Evolutionary conservation across 2,113 vertebrate species (phyloP), one percentile per base, ranked within the genome.

Genomic region (Gadus chalcogrammus): DNA sequence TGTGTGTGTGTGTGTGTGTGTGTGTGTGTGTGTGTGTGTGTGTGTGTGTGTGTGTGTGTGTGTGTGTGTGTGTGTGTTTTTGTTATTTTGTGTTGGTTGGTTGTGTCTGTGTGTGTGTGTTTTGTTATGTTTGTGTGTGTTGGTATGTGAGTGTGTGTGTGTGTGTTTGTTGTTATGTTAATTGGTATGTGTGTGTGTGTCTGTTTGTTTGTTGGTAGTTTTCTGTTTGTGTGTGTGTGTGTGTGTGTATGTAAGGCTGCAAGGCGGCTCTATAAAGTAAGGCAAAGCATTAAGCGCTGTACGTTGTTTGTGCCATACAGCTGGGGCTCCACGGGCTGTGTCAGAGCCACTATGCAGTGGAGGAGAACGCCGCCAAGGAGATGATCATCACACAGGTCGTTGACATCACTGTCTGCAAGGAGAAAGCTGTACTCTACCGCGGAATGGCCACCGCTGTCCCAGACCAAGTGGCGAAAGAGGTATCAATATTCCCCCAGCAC

Each of bases 261-360:
- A 24, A 17, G 16, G 16, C 42, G 9, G 42, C 42, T 38, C 35
- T 28, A 3, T 66, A 12, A 66, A 27, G 24, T 31, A 58, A 31
- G 9, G 9, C 12, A 13, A 24, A 5, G 59, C 2, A 15, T 59
- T 75, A 17, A 58, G 55, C 55, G n/a, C 16, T 17, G 15, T 17
- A 13, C n/a, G 3, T 58, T 58, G 1, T 58, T 16, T 42, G 56
- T 65, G 3, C 56, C 13, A 65, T 77, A 13, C 31, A 93, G 92
- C 0, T 68, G 69, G 79, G 90, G 67, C 90, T 93, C 69, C 90
- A 93, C 18, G 92, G 92, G 31, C 67, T 76, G 59, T 93, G 91
- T 71, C 86, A 85, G 56, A 92, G 84, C 66, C 82, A 48, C 77
- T 93, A 93, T 24, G 72, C 65, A 1, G 70, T 77, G 61, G 85